Conservation (phyloP, 2,888 invertebrate species). For the Parnassius orleans region DNA sequence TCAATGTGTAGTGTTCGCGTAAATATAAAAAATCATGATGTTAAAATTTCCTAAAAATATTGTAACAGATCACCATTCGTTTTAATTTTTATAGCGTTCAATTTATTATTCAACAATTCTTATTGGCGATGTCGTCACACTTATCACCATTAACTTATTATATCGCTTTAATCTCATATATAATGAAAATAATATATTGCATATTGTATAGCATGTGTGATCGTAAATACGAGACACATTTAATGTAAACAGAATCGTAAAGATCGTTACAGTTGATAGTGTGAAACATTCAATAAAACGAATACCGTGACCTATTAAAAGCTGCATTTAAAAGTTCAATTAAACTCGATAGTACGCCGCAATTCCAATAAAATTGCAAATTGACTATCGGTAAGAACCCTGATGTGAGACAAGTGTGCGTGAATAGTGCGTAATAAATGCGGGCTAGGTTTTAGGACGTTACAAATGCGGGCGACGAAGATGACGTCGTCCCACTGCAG, state of each 20-base stretch:
- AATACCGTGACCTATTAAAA: constrained; percentile 16
- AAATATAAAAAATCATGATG: background rate
- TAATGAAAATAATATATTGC: background rate
- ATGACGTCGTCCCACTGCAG: constrained; percentile 78
- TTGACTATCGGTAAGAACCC: constrained; percentile 1
- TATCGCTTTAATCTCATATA: background rate
- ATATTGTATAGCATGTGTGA: background rate
- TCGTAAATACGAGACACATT: constrained; percentile 2
- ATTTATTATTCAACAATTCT: constrained; percentile 16
- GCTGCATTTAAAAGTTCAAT: constrained; percentile 9
- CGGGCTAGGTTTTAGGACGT: constrained; percentile 35
- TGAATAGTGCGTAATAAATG: constrained; percentile 27
- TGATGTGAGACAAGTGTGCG: constrained; percentile 11
- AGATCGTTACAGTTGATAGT: constrained; percentile 17
- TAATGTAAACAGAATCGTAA: constrained; percentile 17
- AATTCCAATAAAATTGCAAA: constrained; percentile 13
- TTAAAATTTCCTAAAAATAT: background rate
- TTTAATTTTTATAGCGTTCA: constrained; percentile 2
- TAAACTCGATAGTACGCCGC: background rate
- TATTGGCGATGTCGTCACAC: constrained; percentile 13
- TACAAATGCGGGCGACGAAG: constrained; percentile 71
- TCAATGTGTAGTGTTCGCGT: no score
- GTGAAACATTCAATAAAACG: constrained; percentile 13
- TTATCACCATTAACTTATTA: constrained; percentile 9
- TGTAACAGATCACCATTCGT: constrained; percentile 11